phyloP scores from a whole-genome alignment of 2,113 vertebrate genomes.

The Sclerurus mexicanus region DNA sequence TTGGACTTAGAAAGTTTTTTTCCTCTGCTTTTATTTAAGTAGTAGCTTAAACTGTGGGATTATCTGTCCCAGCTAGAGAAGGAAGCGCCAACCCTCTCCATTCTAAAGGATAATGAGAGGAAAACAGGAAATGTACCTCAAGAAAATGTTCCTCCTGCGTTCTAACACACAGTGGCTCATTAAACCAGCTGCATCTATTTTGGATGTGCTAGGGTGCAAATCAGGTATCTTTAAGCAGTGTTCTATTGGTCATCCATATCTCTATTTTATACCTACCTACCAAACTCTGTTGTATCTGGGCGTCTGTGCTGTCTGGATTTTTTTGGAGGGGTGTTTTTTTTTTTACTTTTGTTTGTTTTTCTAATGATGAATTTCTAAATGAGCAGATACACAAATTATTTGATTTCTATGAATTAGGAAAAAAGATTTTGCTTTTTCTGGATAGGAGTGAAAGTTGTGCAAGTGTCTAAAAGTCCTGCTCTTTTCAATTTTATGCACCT shows the following conservation, averaged over 20 bases:
- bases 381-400: neutral
- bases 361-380: neutral
- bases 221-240: neutral
- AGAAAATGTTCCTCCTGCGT: neutral
- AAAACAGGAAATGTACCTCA: neutral
- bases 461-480: neutral
- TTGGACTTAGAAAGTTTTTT: neutral
- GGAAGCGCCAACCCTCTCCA: neutral
- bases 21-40: neutral
- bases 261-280: neutral
- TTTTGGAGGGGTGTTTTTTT: neutral
- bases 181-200: neutral
- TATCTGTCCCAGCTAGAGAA: neutral
- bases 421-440: neutral
- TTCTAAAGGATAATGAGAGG: neutral
- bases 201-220: neutral
- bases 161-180: neutral
- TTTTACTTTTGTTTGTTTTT: neutral
- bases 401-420: neutral
- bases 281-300: neutral
- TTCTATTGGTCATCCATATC: neutral
- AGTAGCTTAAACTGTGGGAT: neutral
- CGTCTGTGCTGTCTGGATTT: neutral
- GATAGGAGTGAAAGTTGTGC: neutral
- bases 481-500: neutral